A percentile compares a stretch with the other conserved stretches of the same genome.
Conservation (phyloP, 2,888 invertebrate genomes). For the Athripsodes cinereus region DNA sequence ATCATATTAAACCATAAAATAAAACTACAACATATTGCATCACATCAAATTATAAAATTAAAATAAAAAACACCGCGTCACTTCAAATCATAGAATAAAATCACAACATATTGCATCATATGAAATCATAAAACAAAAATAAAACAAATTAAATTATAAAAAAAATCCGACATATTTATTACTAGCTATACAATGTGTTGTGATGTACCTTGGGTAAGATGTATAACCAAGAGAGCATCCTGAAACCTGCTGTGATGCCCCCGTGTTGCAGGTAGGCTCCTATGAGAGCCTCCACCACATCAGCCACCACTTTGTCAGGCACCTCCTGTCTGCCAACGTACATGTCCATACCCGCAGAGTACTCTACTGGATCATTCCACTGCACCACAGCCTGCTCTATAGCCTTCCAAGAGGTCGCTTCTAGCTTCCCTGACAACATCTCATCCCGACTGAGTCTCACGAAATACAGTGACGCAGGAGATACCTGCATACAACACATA, state of each 20-base stretch:
- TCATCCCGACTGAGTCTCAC: not conserved
- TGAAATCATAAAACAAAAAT: no score
- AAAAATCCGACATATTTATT: no score
- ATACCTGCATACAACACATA: not conserved
- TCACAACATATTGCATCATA: no score
- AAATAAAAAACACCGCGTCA: no score
- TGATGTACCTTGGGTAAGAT: conserved; percentile 52
- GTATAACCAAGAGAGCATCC: conserved; percentile 58
- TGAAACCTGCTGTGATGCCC: conserved; percentile 42
- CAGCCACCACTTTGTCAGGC: conserved; percentile 62
- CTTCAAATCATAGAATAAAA: no score
- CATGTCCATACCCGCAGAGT: conserved; percentile 43
- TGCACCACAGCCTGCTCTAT: not conserved
- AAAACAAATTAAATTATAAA: no score
- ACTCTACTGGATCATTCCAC: not conserved
- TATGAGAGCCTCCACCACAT: conserved; percentile 80
- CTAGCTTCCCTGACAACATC: not conserved
- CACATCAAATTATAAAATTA: no score
- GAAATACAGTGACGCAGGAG: not conserved
- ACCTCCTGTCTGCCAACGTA: conserved; percentile 49
- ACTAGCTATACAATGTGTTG: no score
- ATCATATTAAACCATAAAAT: no score
- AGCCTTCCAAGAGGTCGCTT: not conserved
- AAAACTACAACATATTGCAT: no score
- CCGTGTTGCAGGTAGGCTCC: conserved; percentile 51